Evolutionary conservation across 92 coral and sea anemone genomes (phyloP), one percentile per base, ranked within the genome.

Genomic region (Hydrozoanthus gracilis): DNA sequence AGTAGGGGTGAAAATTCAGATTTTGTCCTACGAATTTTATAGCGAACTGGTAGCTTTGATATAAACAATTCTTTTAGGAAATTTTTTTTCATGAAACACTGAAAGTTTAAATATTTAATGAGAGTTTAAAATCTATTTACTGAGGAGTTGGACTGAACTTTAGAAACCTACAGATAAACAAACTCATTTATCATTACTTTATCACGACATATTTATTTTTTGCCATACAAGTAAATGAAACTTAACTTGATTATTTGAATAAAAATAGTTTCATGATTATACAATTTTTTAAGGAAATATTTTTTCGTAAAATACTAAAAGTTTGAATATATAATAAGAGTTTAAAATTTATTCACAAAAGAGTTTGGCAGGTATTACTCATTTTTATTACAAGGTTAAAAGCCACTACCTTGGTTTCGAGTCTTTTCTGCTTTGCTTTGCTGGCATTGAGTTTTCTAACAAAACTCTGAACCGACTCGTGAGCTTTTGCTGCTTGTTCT

Each of bases 381-480:
- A 75, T 45, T 75, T 75, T 75, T 75, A 55, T 75, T 75, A 45
- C 60, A 39, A 75, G 58, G 11, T 46, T 55, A 75, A 47, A 50
- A 75, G 80, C 13, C 84, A 79, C 4, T 79, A 79, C 77, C 77
- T 58, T 79, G 65, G 45, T 35, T 51, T 79, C 84, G 9, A 79
- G 84, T 58, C 84, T 79, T 79, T 66, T 79, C 68, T 45, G 84
- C 68, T 79, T 79, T 18, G 68, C 62, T 54, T 79, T 79, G 51
- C 62, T 46, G 68, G 84, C 77, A 56, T 55, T 79, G 51, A 79
- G 68, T 51, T 79, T 58, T 58, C 69, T 79, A 54, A 46, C 48
- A 58, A 46, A 58, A 54, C 68, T 14, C 64, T 47, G 58, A 79
- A 56, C 65, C 49, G 77, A 79, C 62, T 79, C 68, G 84, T 79